Evolutionary conservation across 2,113 vertebrate species (phyloP).

Genomic region (Kobus ellipsiprymnus): DNA sequence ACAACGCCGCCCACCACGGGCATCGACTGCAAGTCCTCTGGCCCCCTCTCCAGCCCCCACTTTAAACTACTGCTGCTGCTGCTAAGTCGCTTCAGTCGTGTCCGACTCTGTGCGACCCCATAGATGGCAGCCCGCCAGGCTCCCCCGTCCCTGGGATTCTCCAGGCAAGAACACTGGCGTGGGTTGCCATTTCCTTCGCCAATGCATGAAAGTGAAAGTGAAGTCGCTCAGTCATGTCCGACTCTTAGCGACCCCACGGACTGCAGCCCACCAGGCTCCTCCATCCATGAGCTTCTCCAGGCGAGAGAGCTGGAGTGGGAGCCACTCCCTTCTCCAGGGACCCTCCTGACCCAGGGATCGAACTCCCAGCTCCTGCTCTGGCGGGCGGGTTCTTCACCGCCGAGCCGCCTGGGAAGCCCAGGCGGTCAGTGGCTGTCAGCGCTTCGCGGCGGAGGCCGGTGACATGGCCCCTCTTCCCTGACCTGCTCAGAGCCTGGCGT

Average conservation of each 20-base stretch:
- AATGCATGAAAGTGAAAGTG: too few relatives aligned
- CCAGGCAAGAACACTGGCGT: background rate
- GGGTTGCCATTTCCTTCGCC: background rate
- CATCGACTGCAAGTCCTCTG: background rate
- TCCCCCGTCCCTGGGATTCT: background rate
- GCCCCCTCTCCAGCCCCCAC: background rate
- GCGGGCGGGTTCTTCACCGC: background rate
- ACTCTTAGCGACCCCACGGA: too few relatives aligned
- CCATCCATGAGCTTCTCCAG: too few relatives aligned
- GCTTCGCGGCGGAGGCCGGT: background rate
- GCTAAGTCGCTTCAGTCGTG: fast-evolving
- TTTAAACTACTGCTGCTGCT: background rate
- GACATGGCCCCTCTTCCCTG: background rate
- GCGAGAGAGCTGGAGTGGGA: too few relatives aligned
- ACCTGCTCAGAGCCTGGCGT: background rate
- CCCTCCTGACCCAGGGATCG: background rate
- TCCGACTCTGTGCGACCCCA: background rate
- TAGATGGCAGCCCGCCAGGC: fast-evolving
- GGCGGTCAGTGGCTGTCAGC: fast-evolving
- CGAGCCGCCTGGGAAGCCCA: background rate
- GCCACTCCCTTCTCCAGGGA: background rate
- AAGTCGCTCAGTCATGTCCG: too few relatives aligned
- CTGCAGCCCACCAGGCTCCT: too few relatives aligned
- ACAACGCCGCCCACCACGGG: fast-evolving
- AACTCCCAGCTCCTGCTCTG: background rate